A percentile compares a stretch with the other conserved stretches of the same genome.
These are phyloP conservation scores for Melinopterus prodromus DNA, from an alignment of 2,888 invertebrate species.

Conservation along the genomic window DNA sequence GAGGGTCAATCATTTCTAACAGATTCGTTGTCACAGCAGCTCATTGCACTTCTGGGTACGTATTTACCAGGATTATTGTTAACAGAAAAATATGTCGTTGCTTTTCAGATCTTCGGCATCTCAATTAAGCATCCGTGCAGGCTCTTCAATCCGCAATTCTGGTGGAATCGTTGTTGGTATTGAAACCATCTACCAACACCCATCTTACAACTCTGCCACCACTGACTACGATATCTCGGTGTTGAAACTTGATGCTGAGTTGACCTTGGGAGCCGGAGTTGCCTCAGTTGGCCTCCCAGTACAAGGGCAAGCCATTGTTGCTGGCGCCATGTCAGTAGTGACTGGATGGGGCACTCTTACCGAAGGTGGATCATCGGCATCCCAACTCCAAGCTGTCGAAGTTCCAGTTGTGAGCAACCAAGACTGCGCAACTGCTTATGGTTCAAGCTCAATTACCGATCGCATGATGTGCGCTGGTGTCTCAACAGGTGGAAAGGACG, in stretches of 20 bases:
- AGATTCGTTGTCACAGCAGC: slow-evolving; percentile 35
- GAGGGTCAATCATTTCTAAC: slow-evolving; percentile 33
- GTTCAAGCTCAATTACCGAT: slow-evolving; percentile 50
- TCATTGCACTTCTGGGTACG: slow-evolving; percentile 37
- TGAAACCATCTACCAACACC: slow-evolving; percentile 33
- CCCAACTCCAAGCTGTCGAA: slow-evolving; percentile 39
- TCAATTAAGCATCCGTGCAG: slow-evolving; percentile 36
- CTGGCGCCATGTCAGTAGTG: slow-evolving; percentile 26
- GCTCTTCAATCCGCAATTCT: slow-evolving; percentile 32
- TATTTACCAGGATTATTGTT: background rate
- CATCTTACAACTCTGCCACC: slow-evolving; percentile 28
- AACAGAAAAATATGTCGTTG: background rate
- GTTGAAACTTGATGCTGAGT: slow-evolving; percentile 24
- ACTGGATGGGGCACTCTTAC: slow-evolving; percentile 37
- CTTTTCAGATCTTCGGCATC: slow-evolving; percentile 27
- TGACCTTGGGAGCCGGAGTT: slow-evolving; percentile 26
- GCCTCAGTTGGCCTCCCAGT: slow-evolving; percentile 27
- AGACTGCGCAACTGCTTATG: slow-evolving; percentile 38
- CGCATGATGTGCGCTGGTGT: slow-evolving; percentile 66
- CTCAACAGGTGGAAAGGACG: slow-evolving; percentile 29
- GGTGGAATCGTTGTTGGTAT: slow-evolving; percentile 34
- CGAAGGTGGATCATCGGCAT: slow-evolving; percentile 34
- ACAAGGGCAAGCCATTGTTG: slow-evolving; percentile 19
- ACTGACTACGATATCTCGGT: slow-evolving; percentile 40
- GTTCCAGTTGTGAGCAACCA: slow-evolving; percentile 40